These are phyloP conservation scores for Leptinotarsa defecta DNA, from an alignment of 1,140 invertebrate species.

Conservation along the genomic window DNA sequence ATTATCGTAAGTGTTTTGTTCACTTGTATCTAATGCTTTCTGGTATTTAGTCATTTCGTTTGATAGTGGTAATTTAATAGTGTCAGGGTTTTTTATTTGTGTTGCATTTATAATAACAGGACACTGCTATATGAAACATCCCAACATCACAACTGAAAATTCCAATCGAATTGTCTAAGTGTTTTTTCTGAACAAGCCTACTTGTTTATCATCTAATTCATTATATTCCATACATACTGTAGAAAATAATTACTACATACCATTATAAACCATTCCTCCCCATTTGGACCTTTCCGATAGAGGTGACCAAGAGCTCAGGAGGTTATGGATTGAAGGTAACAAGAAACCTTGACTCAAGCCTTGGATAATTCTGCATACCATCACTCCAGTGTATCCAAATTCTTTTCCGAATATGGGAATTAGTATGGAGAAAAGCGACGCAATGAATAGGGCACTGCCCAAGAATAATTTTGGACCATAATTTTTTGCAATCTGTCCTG, in stretches of 20 bases:
- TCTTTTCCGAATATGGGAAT: constrained; percentile 42
- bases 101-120: no score
- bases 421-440: constrained; percentile 58
- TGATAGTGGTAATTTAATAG: no score
- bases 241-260: neutral
- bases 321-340: constrained; percentile 37
- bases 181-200: no score
- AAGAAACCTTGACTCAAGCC: constrained; percentile 45
- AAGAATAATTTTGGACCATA: constrained; percentile 69
- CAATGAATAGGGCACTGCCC: constrained; percentile 60
- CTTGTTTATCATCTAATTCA: no score
- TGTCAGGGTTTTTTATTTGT: no score
- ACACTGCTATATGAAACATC: no score
- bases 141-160: no score
- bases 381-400: constrained; percentile 37
- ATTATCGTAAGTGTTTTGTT: no score
- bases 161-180: no score
- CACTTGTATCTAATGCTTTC: no score
- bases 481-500: constrained; percentile 67
- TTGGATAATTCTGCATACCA: constrained; percentile 42
- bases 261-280: constrained; percentile 39
- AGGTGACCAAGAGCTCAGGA: constrained; percentile 43
- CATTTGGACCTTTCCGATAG: constrained; percentile 40
- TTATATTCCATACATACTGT: neutral
- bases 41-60: no score